These are phyloP conservation scores for Crepidodera aurea DNA, from an alignment of 2,888 invertebrate genomes.

Conservation along the genomic window DNA sequence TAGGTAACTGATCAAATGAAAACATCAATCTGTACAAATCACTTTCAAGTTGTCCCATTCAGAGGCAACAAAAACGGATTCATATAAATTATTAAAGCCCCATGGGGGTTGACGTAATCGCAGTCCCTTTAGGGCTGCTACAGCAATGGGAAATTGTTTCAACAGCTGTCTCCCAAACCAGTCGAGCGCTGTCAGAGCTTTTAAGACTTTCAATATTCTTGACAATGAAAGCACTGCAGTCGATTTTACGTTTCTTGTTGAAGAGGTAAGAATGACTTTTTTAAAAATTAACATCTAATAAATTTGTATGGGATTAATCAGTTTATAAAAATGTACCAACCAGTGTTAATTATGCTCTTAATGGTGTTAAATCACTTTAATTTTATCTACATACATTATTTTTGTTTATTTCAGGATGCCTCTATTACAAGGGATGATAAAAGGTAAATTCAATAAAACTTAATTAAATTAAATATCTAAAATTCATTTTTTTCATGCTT, in stretches of 20 bases:
- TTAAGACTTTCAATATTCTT: slow-evolving; percentile 49
- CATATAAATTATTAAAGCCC: slow-evolving; percentile 44
- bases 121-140: slow-evolving; percentile 58
- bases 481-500: slow-evolving; percentile 47
- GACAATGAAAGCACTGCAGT: slow-evolving; percentile 43
- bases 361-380: too few species aligned
- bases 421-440: slow-evolving; percentile 36
- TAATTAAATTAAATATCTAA: slow-evolving; percentile 8
- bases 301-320: too few species aligned
- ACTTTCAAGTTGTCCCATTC: background rate
- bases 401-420: slow-evolving; percentile 39
- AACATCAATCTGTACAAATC: background rate
- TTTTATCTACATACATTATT: too few species aligned
- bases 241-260: slow-evolving; percentile 52
- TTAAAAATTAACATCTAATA: too few species aligned
- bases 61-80: slow-evolving; percentile 23
- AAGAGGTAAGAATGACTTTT: slow-evolving; percentile 55
- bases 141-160: slow-evolving; percentile 64
- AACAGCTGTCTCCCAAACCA: slow-evolving; percentile 61
- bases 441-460: slow-evolving; percentile 41
- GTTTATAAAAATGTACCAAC: too few species aligned
- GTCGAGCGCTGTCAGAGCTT: slow-evolving; percentile 47
- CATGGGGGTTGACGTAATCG: slow-evolving; percentile 56
- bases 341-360: too few species aligned
- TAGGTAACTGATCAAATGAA: too few species aligned